Evolutionary conservation across 2,888 invertebrate genomes (phyloP).

Genomic region (Megamerina dolium): DNA sequence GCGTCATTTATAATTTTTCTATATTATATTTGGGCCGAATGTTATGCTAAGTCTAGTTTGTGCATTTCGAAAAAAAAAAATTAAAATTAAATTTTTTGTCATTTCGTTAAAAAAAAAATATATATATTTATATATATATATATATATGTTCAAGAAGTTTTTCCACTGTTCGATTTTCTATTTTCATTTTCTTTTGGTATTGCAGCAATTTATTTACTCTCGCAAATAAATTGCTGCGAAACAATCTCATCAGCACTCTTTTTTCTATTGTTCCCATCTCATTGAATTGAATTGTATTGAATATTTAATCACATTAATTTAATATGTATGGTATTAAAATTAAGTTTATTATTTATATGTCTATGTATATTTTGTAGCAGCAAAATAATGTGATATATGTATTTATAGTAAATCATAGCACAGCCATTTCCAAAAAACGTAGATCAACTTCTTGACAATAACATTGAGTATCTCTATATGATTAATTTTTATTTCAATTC

Average conservation of each 20-base stretch:
- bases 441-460: constrained; percentile 86
- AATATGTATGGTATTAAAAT: too few species aligned
- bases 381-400: constrained; percentile 5
- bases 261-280: constrained; percentile 21
- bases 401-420: constrained; percentile 47
- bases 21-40: too few species aligned
- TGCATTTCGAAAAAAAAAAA: constrained; percentile 11
- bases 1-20: too few species aligned
- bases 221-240: constrained; percentile 18
- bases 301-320: too few species aligned
- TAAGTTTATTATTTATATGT: not conserved
- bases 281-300: too few species aligned
- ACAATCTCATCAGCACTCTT: constrained; percentile 28
- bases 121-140: too few species aligned
- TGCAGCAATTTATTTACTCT: constrained; percentile 15
- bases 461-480: constrained; percentile 16
- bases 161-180: constrained; percentile 35
- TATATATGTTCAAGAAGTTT: constrained; percentile 50
- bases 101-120: constrained; percentile 13
- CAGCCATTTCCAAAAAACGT: constrained; percentile 87
- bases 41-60: too few species aligned
- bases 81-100: constrained; percentile 16
- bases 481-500: constrained; percentile 1
- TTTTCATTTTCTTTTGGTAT: constrained; percentile 15
- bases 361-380: not conserved